Base-by-base conservation (phyloP, 2,113 vertebrate genomes). In the Monopterus albus region DNA sequence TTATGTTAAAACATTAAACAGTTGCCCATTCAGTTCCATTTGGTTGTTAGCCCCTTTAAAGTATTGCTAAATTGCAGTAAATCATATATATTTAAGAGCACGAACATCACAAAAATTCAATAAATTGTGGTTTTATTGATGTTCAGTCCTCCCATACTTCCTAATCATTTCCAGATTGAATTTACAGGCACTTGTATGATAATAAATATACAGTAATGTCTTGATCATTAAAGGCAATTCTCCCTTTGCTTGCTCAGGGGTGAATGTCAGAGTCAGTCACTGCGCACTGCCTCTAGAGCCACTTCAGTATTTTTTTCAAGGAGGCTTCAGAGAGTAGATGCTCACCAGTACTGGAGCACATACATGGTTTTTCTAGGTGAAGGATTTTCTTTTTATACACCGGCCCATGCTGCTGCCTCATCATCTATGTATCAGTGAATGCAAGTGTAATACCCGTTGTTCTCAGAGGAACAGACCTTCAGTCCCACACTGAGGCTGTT, bases 201-300 rank as follows among this genome's bases (percentile, higher is more conserved):
- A 68, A 83, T 82, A 85, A 78, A 87, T 76, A 83, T 80, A 73
- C 65, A 76, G 62, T 64, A 35, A 14, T 8, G 29, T 79, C 88
- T 90, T 81, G 87, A 86, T 89, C 75, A 60, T 38, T 39, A 13
- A 69, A 68, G 72, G 64, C 76, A 87, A 82, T 80, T 80, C 53
- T 72, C 33, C 42, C 60, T 78, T 67, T 78, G 63, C 81, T 85
- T 73, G 63, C 78, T 73, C 70, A 43, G 25, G 75, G 72, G 18
- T 75, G 84, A 82, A 86, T 67, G 78, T 87, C 87, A 40, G 21
- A 70, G 71, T 65, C 70, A 63, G 71, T 71, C 72, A 45, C 60
- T 65, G 57, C 64, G 35, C 40, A 35, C 8, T 62, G 46, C 10
- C 63, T 61, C 66, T 53, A 33, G 8, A 50, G 33, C 47, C n/a